phyloP scores from a whole-genome alignment of 2,797 vertebrate species.

The Gymnopithys bicolor region DNA sequence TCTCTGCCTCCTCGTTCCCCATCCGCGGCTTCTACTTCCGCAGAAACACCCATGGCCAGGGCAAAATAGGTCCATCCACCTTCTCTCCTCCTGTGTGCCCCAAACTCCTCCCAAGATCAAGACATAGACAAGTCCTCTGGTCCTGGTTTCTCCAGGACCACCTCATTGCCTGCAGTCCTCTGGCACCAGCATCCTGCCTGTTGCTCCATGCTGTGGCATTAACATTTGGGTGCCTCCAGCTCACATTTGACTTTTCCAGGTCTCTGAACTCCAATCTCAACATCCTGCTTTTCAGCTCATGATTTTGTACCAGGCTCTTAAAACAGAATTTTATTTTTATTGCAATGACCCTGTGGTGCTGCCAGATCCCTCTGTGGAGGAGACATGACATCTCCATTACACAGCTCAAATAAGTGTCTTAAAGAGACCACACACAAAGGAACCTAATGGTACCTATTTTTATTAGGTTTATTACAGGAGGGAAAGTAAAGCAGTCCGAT shows the following conservation, averaged over 20 bases:
- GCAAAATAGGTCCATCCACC: not conserved
- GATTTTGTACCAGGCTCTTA: constrained; percentile 21
- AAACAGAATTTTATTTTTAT: constrained; percentile 59
- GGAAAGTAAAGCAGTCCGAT: constrained; percentile 47
- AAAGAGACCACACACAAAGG: constrained; percentile 68
- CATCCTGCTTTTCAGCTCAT: constrained; percentile 2
- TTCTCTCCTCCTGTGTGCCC: not conserved
- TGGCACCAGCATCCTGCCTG: not conserved
- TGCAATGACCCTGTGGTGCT: constrained; percentile 32
- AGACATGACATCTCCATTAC: constrained; percentile 71
- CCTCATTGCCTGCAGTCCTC: fast-evolving
- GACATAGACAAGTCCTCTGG: not conserved
- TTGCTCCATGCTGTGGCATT: not conserved
- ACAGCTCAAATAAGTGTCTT: constrained; percentile 60
- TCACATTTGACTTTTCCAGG: not conserved
- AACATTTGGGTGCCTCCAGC: not conserved
- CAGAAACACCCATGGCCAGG: not conserved
- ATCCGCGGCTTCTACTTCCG: not conserved
- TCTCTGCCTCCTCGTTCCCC: not conserved
- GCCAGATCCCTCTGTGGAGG: constrained; percentile 21
- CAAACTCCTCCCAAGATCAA: not conserved
- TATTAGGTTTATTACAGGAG: constrained; percentile 71
- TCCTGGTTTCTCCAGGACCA: not conserved
- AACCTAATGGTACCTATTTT: constrained; percentile 69
- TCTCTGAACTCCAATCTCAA: not conserved